Evolutionary conservation across 2,797 vertebrate genomes (phyloP), one percentile per base, ranked within the genome.

Genomic region (Coccyzus lansbergi): DNA sequence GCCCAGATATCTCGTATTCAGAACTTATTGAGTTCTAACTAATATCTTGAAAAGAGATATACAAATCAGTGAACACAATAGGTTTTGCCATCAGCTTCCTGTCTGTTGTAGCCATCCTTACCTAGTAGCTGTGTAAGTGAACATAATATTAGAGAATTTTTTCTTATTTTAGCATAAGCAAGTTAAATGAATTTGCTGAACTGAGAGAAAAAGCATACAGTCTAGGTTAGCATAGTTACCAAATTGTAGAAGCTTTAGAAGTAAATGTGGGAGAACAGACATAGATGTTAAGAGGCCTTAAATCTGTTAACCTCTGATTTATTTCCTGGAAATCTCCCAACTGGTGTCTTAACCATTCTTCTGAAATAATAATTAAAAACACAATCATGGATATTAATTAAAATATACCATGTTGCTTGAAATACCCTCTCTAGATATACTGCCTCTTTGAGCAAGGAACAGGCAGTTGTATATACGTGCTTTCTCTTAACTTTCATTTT

Each of bases 301-400:
- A 89, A 91, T 69, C 71, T 92, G 64, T 83, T 87, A 92, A 63
- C 28, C 28, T 56, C 34, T 67, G 84, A 94, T 92, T 91, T 83
- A 75, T 95, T 83, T 72, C 55, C 62, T 91, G 82, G 84, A 83
- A 89, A 88, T 67, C 38, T 91, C 69, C 55, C 65, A 91, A n/a
- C 14, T 9, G 2, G 21, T 78, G 38, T 70, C 81, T 65, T 81
- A 75, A 59, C 15, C 42, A 93, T 92, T 46, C 69, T 87, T 52
- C 34, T 71, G 58, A 87, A 91, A 92, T 71, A 74, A 64, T 70
- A 82, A 92, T 94, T 84, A 81, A 85, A 91, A 78, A 2, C 10
- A 65, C 16, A 75, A 7, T 71, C 2, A 36, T 71, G 22, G 78
- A 40, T 77, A 68, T 87, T 83, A 90, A 80, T 93, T 85, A 80